Evolutionary conservation across 2,797 vertebrate genomes (phyloP).

Genomic region (Myotis vivesi): DNA sequence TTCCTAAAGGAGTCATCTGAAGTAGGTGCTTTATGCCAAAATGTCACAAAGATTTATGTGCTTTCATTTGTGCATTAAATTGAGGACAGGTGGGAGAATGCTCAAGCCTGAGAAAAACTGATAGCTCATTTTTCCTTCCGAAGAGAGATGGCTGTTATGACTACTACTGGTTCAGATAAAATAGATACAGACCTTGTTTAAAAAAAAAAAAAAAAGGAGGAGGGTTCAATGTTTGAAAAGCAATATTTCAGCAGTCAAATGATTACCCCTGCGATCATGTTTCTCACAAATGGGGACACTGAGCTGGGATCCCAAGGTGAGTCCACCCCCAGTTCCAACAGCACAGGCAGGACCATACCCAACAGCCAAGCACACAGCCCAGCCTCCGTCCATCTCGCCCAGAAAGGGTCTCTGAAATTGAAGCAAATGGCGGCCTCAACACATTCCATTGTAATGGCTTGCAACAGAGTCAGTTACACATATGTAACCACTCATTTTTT

Average conservation of each 20-base stretch:
- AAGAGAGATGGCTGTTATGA: constrained; percentile 77
- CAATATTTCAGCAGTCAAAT: constrained; percentile 79
- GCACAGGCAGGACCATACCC: neutral
- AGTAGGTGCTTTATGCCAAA: constrained; percentile 87
- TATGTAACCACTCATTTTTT: constrained; percentile 71
- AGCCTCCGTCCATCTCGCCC: neutral
- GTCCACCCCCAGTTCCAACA: neutral
- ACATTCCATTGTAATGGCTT: constrained; percentile 64
- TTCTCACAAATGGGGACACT: constrained; percentile 70
- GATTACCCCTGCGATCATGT: constrained; percentile 76
- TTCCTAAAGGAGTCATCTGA: constrained; percentile 88
- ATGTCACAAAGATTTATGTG: constrained; percentile 88
- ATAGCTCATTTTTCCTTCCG: constrained; percentile 82
- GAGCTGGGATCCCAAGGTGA: constrained; percentile 56
- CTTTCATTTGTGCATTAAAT: constrained; percentile 87
- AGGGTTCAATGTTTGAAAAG: constrained; percentile 69
- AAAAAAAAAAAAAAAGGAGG: neutral
- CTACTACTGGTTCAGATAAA: constrained; percentile 82
- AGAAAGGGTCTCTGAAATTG: neutral
- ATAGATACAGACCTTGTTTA: constrained; percentile 67
- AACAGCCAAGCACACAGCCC: neutral
- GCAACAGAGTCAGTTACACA: constrained; percentile 1
- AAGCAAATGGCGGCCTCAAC: constrained; percentile 48
- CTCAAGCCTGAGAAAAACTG: constrained; percentile 83
- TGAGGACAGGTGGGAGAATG: constrained; percentile 89